Conservation (phyloP, 1,140 invertebrate species). For the Coptotermes formosanus region DNA sequence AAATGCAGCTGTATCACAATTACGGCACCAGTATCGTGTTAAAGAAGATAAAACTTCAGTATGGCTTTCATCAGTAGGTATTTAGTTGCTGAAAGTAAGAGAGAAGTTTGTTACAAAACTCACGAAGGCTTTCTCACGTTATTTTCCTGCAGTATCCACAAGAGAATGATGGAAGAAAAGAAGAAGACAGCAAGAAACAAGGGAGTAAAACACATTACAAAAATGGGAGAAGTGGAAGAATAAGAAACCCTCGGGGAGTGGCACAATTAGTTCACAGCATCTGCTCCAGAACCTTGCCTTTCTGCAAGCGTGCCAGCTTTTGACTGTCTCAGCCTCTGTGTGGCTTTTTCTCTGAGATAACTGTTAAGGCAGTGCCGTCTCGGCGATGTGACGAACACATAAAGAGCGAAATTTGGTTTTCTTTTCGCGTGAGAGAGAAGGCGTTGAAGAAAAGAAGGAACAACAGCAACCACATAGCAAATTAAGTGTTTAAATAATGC, state of each 20-base stretch:
- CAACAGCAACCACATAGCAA: background rate
- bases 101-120: background rate
- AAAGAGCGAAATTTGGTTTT: background rate
- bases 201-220: background rate
- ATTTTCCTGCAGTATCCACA: background rate
- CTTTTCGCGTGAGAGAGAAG: background rate
- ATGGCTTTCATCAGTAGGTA: background rate
- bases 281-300: background rate
- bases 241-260: background rate
- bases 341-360: background rate
- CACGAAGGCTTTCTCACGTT: conserved; percentile 1
- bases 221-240: background rate
- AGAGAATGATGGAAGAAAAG: background rate
- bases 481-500: background rate
- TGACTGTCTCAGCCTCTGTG: background rate
- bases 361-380: background rate
- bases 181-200: background rate
- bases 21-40: too few species aligned
- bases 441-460: background rate
- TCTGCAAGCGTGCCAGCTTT: background rate
- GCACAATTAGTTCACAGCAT: conserved; percentile 15
- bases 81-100: background rate
- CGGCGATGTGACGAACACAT: background rate
- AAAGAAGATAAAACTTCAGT: background rate
- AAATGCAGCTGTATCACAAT: too few species aligned